Conservation (phyloP, 1,140 invertebrate genomes). For the Anastrepha ludens region DNA sequence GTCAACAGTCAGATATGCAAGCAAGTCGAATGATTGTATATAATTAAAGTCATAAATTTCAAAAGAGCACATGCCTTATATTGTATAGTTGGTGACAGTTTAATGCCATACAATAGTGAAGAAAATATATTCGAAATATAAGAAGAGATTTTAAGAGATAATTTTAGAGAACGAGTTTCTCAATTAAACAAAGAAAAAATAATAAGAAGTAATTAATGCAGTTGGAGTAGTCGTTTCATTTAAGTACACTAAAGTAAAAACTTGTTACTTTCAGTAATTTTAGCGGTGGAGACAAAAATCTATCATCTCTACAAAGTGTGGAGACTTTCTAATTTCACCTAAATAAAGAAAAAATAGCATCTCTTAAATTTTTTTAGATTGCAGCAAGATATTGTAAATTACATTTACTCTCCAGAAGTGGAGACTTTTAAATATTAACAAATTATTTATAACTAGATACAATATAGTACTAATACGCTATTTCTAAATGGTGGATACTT, state of each 20-base stretch:
- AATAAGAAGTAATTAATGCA: no score
- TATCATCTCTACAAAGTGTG: neutral
- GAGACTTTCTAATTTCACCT: neutral
- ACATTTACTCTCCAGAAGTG: neutral
- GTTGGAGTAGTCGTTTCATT: no score
- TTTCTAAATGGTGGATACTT: no score
- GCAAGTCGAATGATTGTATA: neutral
- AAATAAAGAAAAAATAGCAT: neutral
- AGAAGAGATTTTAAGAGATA: no score
- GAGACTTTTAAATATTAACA: neutral
- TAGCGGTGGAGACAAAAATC: no score
- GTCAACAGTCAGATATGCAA: neutral
- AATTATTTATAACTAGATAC: neutral
- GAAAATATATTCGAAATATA: no score
- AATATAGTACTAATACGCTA: no score
- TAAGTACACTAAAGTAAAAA: neutral
- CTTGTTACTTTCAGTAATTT: neutral
- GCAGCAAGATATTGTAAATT: neutral
- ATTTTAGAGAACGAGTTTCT: no score
- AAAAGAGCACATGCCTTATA: neutral
- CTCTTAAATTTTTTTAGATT: no score
- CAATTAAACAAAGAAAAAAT: no score
- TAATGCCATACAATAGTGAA: no score
- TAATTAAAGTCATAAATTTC: constrained; percentile 23
- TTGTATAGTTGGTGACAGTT: no score